Evolutionary conservation across 1,140 invertebrate genomes (phyloP).

Genomic region (Schlechtendalia chinensis): DNA sequence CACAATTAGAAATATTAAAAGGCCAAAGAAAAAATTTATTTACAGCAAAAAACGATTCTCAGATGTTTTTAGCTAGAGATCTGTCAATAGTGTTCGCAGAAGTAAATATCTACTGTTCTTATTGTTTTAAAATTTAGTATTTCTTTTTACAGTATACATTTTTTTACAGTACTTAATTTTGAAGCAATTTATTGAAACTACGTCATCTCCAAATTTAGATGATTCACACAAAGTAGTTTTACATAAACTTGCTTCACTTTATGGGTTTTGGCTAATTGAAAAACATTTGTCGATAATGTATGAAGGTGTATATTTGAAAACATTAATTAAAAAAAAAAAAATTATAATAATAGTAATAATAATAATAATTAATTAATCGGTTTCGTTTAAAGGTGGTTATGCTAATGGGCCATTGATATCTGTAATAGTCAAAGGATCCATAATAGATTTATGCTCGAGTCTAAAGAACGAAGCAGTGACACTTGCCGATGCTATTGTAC

Average conservation of each 20-base stretch:
- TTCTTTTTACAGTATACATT: background rate
- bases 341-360: background rate
- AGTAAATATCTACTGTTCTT: constrained; percentile 55
- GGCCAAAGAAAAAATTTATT: constrained; percentile 67
- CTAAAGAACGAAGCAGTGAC: constrained; percentile 73
- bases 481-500: constrained; percentile 81
- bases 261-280: constrained; percentile 71
- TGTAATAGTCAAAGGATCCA: constrained; percentile 55
- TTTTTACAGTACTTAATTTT: constrained; percentile 53
- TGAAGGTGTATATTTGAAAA: constrained; percentile 57
- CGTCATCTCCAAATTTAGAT: constrained; percentile 49
- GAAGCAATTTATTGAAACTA: constrained; percentile 52
- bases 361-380: background rate
- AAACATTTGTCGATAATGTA: constrained; percentile 74
- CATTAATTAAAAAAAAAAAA: background rate
- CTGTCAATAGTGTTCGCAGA: constrained; percentile 76
- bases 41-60: constrained; percentile 73
- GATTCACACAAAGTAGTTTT: constrained; percentile 61
- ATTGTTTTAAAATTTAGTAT: background rate
- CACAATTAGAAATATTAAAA: constrained; percentile 63
- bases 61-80: constrained; percentile 75
- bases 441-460: constrained; percentile 63
- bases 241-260: constrained; percentile 67
- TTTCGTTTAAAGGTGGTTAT: constrained; percentile 40
- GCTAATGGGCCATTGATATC: constrained; percentile 40